These are phyloP conservation scores for Rhynchomys soricoides DNA, from an alignment of 2,113 vertebrate genomes.

Conservation along the genomic window DNA sequence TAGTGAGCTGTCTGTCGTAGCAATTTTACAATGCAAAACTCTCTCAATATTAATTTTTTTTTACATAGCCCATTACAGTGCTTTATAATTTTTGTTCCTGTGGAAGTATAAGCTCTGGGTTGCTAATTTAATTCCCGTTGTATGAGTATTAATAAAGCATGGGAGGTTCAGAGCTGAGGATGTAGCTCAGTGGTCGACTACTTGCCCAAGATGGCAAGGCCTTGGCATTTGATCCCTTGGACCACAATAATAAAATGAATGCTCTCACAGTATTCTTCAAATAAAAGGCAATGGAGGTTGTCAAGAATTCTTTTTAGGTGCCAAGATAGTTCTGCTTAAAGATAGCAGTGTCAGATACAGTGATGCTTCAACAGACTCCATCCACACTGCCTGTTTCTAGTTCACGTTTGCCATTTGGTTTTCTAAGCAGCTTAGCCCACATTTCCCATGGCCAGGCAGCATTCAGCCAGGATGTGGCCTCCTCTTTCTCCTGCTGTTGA, in stretches of 20 bases:
- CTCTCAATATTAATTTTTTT: neutral
- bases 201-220: neutral
- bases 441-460: neutral
- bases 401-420: neutral
- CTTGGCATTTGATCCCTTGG: too few species aligned
- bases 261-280: neutral
- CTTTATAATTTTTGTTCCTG: neutral
- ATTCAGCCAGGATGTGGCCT: neutral
- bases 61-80: neutral
- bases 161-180: neutral
- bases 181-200: neutral
- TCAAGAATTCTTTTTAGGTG: neutral
- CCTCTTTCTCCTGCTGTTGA: fast-evolving
- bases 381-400: neutral
- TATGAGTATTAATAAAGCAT: neutral
- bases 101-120: neutral
- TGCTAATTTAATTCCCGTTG: neutral
- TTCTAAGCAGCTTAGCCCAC: neutral
- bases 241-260: neutral
- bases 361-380: neutral
- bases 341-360: neutral
- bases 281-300: neutral
- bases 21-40: neutral
- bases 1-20: neutral
- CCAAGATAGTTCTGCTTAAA: neutral